Evolutionary conservation across 1,140 invertebrate species (phyloP).

Genomic region (Calosoma granatense): DNA sequence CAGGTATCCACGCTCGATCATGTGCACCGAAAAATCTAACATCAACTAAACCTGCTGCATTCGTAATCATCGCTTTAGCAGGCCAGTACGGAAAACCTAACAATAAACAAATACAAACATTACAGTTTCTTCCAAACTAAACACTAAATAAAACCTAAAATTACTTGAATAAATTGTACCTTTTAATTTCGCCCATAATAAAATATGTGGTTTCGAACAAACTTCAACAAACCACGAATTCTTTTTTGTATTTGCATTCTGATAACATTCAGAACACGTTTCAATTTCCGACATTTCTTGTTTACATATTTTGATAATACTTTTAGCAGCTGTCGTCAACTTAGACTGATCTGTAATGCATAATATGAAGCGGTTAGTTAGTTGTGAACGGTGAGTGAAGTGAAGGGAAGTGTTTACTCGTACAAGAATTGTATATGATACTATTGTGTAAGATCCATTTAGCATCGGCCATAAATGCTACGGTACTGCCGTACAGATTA

Average conservation of each 20-base stretch:
- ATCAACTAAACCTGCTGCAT: constrained; percentile 64
- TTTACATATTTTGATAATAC: constrained; percentile 69
- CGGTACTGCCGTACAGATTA: constrained; percentile 77
- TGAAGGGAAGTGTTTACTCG: too few species aligned
- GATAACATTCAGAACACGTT: constrained; percentile 87
- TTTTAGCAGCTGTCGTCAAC: constrained; percentile 63
- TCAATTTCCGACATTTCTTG: constrained; percentile 86
- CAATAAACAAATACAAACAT: constrained; percentile 11
- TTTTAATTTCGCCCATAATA: constrained; percentile 89
- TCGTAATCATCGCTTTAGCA: constrained; percentile 77
- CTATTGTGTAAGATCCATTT: constrained; percentile 92
- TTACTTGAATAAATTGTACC: too few species aligned
- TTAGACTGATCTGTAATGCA: constrained; percentile 59
- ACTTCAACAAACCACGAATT: constrained; percentile 85
- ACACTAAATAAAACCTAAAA: background rate
- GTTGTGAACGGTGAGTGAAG: background rate
- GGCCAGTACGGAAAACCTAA: constrained; percentile 87
- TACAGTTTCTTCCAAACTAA: background rate
- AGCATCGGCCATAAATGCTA: constrained; percentile 78
- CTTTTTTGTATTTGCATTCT: constrained; percentile 69
- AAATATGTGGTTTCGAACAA: constrained; percentile 74
- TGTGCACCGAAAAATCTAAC: constrained; percentile 91
- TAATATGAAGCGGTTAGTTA: too few species aligned
- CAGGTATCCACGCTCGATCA: constrained; percentile 82
- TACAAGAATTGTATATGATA: constrained; percentile 79